Percentiles rank a stretch among this genome's conserved stretches.
Evolutionary conservation across 2,797 vertebrate genomes (phyloP).

Genomic region (Muscicapa comitata): DNA sequence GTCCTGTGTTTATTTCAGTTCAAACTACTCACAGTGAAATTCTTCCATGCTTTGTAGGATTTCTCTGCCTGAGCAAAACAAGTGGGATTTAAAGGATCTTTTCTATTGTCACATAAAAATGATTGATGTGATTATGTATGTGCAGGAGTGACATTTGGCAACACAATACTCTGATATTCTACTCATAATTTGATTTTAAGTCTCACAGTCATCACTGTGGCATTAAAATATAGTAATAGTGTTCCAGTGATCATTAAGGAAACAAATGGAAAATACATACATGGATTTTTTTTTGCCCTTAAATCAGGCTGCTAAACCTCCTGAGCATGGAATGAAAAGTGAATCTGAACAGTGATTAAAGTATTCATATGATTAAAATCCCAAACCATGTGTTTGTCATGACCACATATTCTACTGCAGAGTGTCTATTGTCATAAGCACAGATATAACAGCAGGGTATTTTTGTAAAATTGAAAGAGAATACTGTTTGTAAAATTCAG

Average conservation of each 20-base stretch:
- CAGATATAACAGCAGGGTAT: neutral
- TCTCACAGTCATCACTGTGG: neutral
- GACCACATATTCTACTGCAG: neutral
- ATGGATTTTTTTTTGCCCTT: neutral
- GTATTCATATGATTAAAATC: constrained; percentile 48
- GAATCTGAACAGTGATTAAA: constrained; percentile 25
- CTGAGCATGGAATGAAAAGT: constrained; percentile 46
- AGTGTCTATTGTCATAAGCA: neutral
- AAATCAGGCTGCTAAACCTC: constrained; percentile 32
- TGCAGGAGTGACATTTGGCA: neutral
- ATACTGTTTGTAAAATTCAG: neutral
- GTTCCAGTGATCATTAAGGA: neutral
- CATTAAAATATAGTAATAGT: neutral
- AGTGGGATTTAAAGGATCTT: neutral
- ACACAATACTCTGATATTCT: neutral
- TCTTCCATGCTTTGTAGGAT: neutral
- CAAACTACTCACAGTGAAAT: neutral
- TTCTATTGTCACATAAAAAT: neutral
- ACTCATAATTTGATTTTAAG: neutral
- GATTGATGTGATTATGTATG: neutral
- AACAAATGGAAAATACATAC: neutral
- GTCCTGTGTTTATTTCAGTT: neutral
- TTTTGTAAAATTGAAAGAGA: neutral
- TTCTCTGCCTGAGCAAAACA: neutral
- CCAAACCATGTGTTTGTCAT: neutral